phyloP scores from a whole-genome alignment of 1,140 invertebrate species.

The Drosophila triauraria region DNA sequence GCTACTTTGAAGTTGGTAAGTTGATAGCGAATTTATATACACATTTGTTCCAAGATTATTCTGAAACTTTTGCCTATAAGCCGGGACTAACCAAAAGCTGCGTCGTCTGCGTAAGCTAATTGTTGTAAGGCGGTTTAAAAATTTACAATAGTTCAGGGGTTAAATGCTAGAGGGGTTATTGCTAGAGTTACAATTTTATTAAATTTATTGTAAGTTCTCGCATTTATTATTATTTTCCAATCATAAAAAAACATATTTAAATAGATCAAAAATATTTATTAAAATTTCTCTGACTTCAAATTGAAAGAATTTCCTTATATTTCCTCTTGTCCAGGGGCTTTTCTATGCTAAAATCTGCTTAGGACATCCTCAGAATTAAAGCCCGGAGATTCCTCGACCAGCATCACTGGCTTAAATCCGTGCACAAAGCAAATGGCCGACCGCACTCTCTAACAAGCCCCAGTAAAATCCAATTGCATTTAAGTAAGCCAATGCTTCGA shows the following conservation, averaged over 20 bases:
- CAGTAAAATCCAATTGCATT: slow-evolving; percentile 28
- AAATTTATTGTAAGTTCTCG: no score
- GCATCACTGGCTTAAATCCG: background rate
- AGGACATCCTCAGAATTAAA: background rate
- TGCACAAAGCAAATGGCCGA: slow-evolving; percentile 9
- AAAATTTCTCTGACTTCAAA: background rate
- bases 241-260: no score
- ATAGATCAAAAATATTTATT: background rate
- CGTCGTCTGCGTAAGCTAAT: slow-evolving; percentile 12
- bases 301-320: background rate
- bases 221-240: background rate
- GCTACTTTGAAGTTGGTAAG: slow-evolving; percentile 50
- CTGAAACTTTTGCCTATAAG: slow-evolving; percentile 24
- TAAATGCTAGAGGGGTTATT: background rate
- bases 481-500: slow-evolving; percentile 29
- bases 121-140: slow-evolving; percentile 2
- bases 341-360: background rate
- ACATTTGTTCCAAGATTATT: slow-evolving; percentile 32
- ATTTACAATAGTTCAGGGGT: background rate
- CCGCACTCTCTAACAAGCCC: slow-evolving; percentile 3
- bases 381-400: background rate
- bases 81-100: background rate
- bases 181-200: background rate
- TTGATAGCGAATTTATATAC: slow-evolving; percentile 45
- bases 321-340: background rate